phyloP scores from a whole-genome alignment of 1,140 invertebrate genomes.

The Probaryconus sp. region DNA sequence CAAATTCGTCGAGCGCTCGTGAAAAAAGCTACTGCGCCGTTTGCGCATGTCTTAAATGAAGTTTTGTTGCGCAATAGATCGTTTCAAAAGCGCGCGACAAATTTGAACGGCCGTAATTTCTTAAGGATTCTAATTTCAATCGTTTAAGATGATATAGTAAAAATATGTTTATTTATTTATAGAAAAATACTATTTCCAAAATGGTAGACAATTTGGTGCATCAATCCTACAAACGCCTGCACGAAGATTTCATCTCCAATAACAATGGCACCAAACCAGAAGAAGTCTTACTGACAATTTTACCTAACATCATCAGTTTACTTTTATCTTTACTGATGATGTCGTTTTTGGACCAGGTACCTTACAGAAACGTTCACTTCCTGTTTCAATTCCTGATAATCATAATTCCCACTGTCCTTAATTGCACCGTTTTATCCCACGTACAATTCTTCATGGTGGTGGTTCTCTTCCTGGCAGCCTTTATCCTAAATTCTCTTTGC shows the following conservation, averaged over 20 bases:
- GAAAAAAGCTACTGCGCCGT: too few relatives aligned
- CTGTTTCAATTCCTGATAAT: slow-evolving; percentile 29
- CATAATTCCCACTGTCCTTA: slow-evolving; percentile 14
- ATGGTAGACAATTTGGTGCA: slow-evolving; percentile 3
- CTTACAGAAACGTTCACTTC: slow-evolving; percentile 33
- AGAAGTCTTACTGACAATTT: slow-evolving; percentile 7
- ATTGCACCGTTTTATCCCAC: slow-evolving; percentile 18
- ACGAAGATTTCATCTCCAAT: slow-evolving; percentile 36
- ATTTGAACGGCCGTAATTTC: too few relatives aligned
- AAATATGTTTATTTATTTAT: too few relatives aligned
- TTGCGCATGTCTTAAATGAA: too few relatives aligned
- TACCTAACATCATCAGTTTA: slow-evolving; percentile 8
- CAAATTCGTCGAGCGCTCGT: too few relatives aligned
- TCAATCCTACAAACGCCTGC: slow-evolving; percentile 8
- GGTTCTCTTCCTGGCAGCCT: neutral
- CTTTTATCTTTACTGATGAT: slow-evolving; percentile 2
- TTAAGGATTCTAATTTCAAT: too few relatives aligned
- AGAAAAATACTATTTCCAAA: too few relatives aligned
- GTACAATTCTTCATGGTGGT: neutral
- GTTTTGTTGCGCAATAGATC: too few relatives aligned
- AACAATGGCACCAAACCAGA: slow-evolving; percentile 6
- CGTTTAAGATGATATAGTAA: too few relatives aligned
- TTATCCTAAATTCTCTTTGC: slow-evolving; percentile 4
- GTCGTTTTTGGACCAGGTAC: neutral
- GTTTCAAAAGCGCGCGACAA: too few relatives aligned